Evolutionary conservation across 2,113 vertebrate species (phyloP).

Genomic region (Nothobranchius furzeri): DNA sequence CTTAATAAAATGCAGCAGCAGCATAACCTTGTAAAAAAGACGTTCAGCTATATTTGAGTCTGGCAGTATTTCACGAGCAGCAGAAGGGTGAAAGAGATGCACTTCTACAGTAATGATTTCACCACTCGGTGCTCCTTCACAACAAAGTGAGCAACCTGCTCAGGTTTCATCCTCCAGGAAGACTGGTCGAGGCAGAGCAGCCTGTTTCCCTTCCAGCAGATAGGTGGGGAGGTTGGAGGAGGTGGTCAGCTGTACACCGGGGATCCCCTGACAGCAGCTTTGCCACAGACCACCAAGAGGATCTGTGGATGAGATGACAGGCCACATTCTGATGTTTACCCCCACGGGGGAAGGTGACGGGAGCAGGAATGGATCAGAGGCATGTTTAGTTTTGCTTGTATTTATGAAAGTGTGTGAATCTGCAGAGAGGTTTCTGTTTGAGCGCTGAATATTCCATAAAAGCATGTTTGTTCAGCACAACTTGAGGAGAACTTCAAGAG

Average conservation of each 20-base stretch:
- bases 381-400: slow-evolving; percentile 28
- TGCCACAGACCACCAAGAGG: slow-evolving; percentile 72
- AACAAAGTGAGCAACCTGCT: slow-evolving; percentile 61
- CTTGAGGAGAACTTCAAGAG: slow-evolving; percentile 34
- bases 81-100: too few species aligned
- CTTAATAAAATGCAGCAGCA: background rate
- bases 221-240: slow-evolving; percentile 57
- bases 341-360: slow-evolving; percentile 30
- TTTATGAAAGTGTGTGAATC: slow-evolving; percentile 27
- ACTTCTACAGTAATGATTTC: slow-evolving; percentile 48
- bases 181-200: slow-evolving; percentile 38
- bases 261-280: slow-evolving; percentile 56
- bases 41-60: too few species aligned
- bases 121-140: slow-evolving; percentile 55
- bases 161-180: slow-evolving; percentile 63
- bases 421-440: slow-evolving; percentile 23
- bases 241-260: slow-evolving; percentile 65
- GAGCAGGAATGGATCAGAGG: slow-evolving; percentile 15
- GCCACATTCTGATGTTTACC: slow-evolving; percentile 43
- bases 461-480: slow-evolving; percentile 46
- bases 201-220: slow-evolving; percentile 65
- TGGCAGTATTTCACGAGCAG: too few species aligned
- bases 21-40: too few species aligned
- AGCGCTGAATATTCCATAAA: background rate
- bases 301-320: slow-evolving; percentile 57